phyloP scores from a whole-genome alignment of 2,797 vertebrate genomes.

The Crossoptilon crossoptilon region DNA sequence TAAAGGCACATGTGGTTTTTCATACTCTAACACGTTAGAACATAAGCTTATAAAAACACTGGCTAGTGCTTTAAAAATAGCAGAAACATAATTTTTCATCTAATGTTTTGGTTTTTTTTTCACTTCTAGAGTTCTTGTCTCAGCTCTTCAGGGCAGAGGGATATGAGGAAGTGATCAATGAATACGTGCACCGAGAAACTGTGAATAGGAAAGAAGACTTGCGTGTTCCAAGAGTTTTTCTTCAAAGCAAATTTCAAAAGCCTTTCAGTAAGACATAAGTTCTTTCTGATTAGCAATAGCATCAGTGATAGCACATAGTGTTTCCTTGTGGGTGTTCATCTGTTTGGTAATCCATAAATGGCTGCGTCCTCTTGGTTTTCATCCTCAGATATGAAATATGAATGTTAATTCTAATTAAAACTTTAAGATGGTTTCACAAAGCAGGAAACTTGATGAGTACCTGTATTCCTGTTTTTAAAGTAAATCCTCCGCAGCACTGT shows the following conservation, averaged over 20 bases:
- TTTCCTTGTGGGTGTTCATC: background rate
- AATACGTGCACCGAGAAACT: constrained; percentile 93
- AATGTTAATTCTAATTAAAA: background rate
- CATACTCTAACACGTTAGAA: background rate
- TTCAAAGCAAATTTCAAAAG: constrained; percentile 95
- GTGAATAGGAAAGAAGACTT: constrained; percentile 96
- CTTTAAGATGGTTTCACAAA: background rate
- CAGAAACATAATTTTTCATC: background rate
- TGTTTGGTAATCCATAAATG: background rate
- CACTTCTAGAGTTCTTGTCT: constrained; percentile 86
- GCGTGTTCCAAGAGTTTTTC: constrained; percentile 91
- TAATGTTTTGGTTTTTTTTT: background rate
- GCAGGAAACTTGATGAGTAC: background rate
- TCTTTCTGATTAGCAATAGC: background rate
- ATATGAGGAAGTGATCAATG: constrained; percentile 84
- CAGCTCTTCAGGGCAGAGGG: constrained; percentile 85
- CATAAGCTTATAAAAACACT: constrained; percentile 4
- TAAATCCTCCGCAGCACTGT: background rate
- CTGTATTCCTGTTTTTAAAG: background rate
- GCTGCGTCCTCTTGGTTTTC: background rate
- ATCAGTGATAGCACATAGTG: background rate
- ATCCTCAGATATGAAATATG: background rate
- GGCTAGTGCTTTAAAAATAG: constrained; percentile 34
- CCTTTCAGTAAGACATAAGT: constrained; percentile 43
- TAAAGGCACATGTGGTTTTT: constrained; percentile 15